Evolutionary conservation across 2,113 vertebrate species (phyloP).

Genomic region (Oenanthe melanoleuca): DNA sequence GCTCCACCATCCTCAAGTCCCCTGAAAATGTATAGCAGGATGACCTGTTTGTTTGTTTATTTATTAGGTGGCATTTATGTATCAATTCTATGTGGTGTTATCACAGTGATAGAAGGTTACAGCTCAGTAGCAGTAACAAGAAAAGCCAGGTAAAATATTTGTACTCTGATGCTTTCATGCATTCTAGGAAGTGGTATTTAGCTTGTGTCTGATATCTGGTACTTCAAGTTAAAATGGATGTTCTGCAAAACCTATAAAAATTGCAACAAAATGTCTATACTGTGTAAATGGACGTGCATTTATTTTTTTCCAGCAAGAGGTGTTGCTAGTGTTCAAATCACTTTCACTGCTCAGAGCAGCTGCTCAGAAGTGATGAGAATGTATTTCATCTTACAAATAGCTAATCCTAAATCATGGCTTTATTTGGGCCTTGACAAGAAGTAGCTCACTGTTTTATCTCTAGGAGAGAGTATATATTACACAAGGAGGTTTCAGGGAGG

Average conservation of each 20-base stretch:
- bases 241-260: not conserved
- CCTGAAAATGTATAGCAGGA: not conserved
- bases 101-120: not conserved
- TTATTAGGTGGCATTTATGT: not conserved
- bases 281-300: not conserved
- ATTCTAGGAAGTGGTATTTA: not conserved
- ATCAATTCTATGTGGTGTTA: not conserved
- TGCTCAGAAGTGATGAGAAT: constrained; percentile 18
- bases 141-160: not conserved
- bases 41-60: not conserved
- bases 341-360: not conserved
- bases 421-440: constrained; percentile 5
- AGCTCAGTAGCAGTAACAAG: not conserved
- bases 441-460: not conserved
- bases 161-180: not conserved
- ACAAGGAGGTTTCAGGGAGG: not conserved
- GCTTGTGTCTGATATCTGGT: not conserved
- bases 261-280: not conserved
- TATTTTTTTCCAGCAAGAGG: not conserved
- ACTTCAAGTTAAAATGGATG: not conserved
- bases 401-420: constrained; percentile 17
- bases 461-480: not conserved
- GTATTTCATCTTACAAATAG: constrained; percentile 17
- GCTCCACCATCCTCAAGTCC: not conserved
- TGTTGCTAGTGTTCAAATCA: constrained; percentile 29